Evolutionary conservation across 2,888 invertebrate genomes (phyloP), one percentile per base, ranked within the genome.

Genomic region (Ormia ochracea): DNA sequence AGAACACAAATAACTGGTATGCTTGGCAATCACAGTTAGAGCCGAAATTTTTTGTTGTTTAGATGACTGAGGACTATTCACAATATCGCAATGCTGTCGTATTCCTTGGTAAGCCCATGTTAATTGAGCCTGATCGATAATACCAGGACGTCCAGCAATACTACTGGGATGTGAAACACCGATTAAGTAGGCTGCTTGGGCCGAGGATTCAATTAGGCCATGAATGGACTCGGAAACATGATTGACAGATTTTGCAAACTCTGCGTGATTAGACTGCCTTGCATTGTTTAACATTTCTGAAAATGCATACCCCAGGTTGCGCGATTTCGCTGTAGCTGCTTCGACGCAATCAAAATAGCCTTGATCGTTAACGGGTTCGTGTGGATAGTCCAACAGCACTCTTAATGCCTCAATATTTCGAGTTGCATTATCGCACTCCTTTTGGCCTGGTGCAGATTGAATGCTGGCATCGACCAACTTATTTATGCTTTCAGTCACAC

Each of bases 321-420:
- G 95, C 84, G 97, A 96, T 88, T 96, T 95, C 45, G 95, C 95
- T 82, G 97, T 96, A 3, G 98, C 96, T 17, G 93, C 92, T 87
- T 98, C 98, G 28, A 98, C 93, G 82, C 97, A 97, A 84, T 98
- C 98, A 90, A 96, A 98, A 91, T 98, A 99, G 0, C 96, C 94
- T 70, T 93, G 93, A 83, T 96, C 96, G 84, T 93, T 95, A 83
- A 98, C 92, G 0, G 98, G 97, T 88, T 98, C 96, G 58, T 93
- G 93, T 17, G 98, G 96, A 87, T 95, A 94, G 83, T 95, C 94
- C 58, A 99, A 91, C 79, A 98, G 91, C 1, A 95, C 94, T 19
- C 94, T 92, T 89, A 96, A 93, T 72, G 96, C 94, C 89, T 96
- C 95, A 76, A 99, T 97, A 88, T 96, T 96, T 82, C 98, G 92